Base-by-base conservation (phyloP, 1,140 invertebrate genomes). In the Drosophila orosa region DNA sequence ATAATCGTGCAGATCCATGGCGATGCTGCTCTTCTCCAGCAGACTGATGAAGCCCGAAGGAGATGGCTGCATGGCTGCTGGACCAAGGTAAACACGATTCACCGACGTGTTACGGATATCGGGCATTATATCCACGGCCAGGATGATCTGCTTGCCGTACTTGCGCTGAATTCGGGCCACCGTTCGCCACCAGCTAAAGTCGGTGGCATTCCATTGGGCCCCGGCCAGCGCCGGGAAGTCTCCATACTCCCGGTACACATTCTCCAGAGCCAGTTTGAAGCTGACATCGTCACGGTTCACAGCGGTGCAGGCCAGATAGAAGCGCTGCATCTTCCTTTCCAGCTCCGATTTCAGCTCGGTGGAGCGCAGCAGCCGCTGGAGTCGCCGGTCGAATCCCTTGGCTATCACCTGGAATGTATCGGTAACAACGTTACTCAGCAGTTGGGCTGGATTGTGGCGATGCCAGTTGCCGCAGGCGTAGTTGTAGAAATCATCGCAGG, bases 381-480 rank as follows among this genome's bases (percentile, higher is more conserved):
- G 47, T 0, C 78, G 68, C 0, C 78, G 57, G 9, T 91, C 71
- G 15, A 91, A 82, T 10, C 80, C 86, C 24, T 74, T 75, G 0
- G 63, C 47, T 3, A 91, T 60, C 2, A 72, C 9, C 33, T 72
- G 66, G 33, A 91, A 91, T 0, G 57, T 90, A 48, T 90, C 80
- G 25, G 85, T 91, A 22, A 72, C 56, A 0, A 78, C 24, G 10
- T 67, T 48, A 13, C 19, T 35, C 0, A 76, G 47, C 2, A 91
- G 22, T 35, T 84, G 77, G 12, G 90, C 90, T 0, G 79, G 82
- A 73, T 91, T 90, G 6, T 81, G 67, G 0, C 73, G 77, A 0
- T 93, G 92, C 95, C 95, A 96, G 58, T 94, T 94, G 15, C 95
- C 95, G 71, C 95, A 96, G 1, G 93, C 93, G 37, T 94, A 94